Base-by-base conservation (phyloP, 2,113 vertebrate genomes). In the Sylvilagus bachmani region DNA sequence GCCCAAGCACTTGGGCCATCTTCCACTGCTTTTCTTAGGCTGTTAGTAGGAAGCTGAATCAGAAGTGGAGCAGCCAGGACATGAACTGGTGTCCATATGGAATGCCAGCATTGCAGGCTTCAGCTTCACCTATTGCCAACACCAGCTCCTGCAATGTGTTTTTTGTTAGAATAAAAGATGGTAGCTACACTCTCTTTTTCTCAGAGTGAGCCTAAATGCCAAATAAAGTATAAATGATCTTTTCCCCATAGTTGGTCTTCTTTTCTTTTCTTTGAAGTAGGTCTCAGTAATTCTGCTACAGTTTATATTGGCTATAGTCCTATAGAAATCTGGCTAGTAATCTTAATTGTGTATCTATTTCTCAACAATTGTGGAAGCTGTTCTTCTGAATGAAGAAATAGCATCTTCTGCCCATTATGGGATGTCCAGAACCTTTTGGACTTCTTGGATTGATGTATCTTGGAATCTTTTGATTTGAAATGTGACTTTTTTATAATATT, bases 391-490 rank as follows among this genome's bases (percentile, higher is more conserved):
- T 83, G 53, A 67, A 64, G 74, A 90, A 62, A 70, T 13, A 90
- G 24, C 9, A 21, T 66, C 67, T 79, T 94, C 91, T 67, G 55
- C n/a, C 75, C 67, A 31, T n/a, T 91, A 36, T 79, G 33, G 38
- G 83, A 71, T 22, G 38, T 4, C 88, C 92, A 67, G 79, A 74
- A 33, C 33, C 10, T 92, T 84, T 85, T 66, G 84, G 81, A 73
- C 49, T 67, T 73, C 12, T 29, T 95, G 69, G 25, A 44, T 61
- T 95, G 55, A 90, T 94, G 25, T 79, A 36, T 73, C 31, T 88
- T 89, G 79, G 92, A 89, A 82, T 88, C 5, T 13, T 95, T 71
- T 95, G 29, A 95, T 94, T 92, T 86, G 67, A 33, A 91, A 96
- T n/a, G 62, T 94, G 16, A 33, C 21, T 87, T 97, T 44, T 95